Percentiles rank a stretch among this genome's conserved stretches.
Evolutionary conservation across 2,797 vertebrate species (phyloP).

Genomic region (Halcyon chelicuti): DNA sequence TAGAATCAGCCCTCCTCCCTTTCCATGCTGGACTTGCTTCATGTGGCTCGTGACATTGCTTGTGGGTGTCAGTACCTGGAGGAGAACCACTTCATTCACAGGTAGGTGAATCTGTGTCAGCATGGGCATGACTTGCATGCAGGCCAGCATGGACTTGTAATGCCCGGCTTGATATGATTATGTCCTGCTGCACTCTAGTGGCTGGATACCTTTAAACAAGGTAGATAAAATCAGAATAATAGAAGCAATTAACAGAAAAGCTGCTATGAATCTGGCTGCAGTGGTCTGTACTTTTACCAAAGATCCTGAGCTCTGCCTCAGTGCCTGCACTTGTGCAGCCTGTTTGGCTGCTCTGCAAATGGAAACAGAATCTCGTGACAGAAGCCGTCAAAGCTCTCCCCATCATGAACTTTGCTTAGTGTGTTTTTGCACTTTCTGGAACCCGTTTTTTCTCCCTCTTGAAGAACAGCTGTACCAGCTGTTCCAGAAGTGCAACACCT

Average conservation of each 20-base stretch:
- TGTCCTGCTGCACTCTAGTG: constrained; percentile 65
- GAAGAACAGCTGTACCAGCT: background rate
- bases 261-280: background rate
- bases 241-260: background rate
- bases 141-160: rapidly evolving
- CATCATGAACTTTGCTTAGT: background rate
- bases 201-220: background rate
- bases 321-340: background rate
- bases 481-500: background rate
- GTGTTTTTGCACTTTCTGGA: background rate
- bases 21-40: constrained; percentile 95
- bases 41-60: constrained; percentile 94
- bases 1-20: constrained; percentile 95
- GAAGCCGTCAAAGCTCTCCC: background rate
- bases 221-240: background rate
- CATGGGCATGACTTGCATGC: background rate
- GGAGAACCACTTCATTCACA: constrained; percentile 99
- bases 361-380: background rate
- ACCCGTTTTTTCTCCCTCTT: background rate
- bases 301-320: background rate
- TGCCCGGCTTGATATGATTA: background rate
- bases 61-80: constrained; percentile 97
- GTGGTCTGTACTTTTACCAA: background rate
- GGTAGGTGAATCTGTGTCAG: constrained; percentile 76
- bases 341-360: background rate